Conservation (phyloP, 1,140 invertebrate genomes). For the Heliconius hewitsoni region DNA sequence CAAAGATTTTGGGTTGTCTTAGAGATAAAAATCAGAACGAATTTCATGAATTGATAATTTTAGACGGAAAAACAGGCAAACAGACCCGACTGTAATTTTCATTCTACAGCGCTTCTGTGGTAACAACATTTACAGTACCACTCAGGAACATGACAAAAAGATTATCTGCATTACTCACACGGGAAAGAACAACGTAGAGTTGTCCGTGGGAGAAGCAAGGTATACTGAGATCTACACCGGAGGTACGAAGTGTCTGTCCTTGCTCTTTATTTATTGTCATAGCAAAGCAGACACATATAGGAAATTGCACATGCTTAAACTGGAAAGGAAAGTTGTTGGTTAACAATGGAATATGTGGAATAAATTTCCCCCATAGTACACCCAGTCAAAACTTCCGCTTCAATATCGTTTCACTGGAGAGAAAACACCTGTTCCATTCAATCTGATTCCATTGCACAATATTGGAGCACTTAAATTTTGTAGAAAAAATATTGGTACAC, state of each 20-base stretch:
- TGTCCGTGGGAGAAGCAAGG: not conserved
- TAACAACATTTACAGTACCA: not conserved
- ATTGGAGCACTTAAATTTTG: too few species aligned
- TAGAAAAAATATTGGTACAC: too few species aligned
- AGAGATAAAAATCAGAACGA: too few species aligned
- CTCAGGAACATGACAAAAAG: not conserved
- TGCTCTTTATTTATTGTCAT: constrained; percentile 82
- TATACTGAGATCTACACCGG: not conserved
- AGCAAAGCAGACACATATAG: constrained; percentile 76
- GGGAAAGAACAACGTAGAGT: not conserved
- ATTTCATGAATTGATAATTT: too few species aligned
- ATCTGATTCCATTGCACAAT: too few species aligned
- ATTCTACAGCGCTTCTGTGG: not conserved
- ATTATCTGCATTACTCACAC: not conserved
- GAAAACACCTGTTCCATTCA: not conserved
- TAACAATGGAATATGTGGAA: not conserved
- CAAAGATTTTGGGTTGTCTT: too few species aligned
- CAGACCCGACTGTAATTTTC: too few species aligned
- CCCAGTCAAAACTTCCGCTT: not conserved
- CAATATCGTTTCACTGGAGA: not conserved
- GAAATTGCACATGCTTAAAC: constrained; percentile 42
- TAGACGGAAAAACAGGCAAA: too few species aligned
- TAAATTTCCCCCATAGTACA: not conserved
- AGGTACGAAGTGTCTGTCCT: constrained; percentile 63
- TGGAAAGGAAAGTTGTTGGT: not conserved